A percentile compares a stretch with the other conserved stretches of the same genome.
Conservation (phyloP, 1,140 invertebrate genomes). For the Proales similis region DNA sequence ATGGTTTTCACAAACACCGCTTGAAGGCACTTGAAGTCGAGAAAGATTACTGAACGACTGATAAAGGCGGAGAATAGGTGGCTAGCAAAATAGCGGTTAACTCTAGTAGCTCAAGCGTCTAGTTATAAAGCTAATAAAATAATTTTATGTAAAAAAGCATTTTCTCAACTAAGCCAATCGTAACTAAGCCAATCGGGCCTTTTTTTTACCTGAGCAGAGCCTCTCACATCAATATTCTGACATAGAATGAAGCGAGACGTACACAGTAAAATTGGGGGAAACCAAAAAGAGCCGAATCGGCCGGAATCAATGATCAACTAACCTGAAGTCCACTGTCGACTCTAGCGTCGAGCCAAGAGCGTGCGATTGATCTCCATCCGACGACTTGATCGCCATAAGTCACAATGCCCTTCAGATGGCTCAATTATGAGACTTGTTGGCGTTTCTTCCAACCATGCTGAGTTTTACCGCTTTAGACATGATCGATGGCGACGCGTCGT, state of each 20-base stretch:
- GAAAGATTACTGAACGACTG: no score
- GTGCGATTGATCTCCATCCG: slow-evolving; percentile 51
- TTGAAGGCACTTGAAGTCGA: slow-evolving; percentile 47
- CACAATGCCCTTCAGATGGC: slow-evolving; percentile 44
- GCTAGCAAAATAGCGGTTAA: no score
- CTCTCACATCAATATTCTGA: not conserved
- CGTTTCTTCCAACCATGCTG: not conserved
- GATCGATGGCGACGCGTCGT: slow-evolving; percentile 46
- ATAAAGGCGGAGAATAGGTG: no score
- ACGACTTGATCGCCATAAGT: slow-evolving; percentile 49
- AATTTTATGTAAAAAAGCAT: not conserved
- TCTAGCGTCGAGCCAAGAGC: slow-evolving; percentile 49
- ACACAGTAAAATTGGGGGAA: no score
- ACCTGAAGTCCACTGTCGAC: slow-evolving; percentile 51
- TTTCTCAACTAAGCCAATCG: not conserved
- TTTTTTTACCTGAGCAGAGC: not conserved
- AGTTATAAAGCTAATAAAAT: not conserved
- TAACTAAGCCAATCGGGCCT: not conserved
- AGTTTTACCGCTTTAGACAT: slow-evolving; percentile 46
- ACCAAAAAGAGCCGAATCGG: not conserved
- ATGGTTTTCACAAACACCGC: slow-evolving; percentile 51
- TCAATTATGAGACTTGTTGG: not conserved
- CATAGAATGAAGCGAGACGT: not conserved
- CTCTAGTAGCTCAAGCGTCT: not conserved
- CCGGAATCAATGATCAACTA: slow-evolving; percentile 39